Evolutionary conservation across 2,888 invertebrate species (phyloP).

Genomic region (Dinocampus coccinellae): DNA sequence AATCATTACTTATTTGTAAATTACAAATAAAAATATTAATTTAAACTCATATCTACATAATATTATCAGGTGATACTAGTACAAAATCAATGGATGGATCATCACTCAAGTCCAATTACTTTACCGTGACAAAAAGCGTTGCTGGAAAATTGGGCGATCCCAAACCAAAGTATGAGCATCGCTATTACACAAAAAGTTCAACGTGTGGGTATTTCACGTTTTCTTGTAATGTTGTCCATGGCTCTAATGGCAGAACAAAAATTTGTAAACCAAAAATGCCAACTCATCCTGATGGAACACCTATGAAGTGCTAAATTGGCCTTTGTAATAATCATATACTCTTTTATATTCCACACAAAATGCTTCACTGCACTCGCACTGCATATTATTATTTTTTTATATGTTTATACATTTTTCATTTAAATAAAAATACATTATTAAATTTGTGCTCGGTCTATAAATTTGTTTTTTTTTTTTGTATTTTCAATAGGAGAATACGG

Average conservation of each 20-base stretch:
- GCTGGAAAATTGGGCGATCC: constrained; percentile 78
- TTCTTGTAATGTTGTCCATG: constrained; percentile 84
- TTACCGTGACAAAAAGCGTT: constrained; percentile 85
- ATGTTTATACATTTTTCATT: constrained; percentile 17
- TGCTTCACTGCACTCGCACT: neutral
- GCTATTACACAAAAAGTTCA: constrained; percentile 88
- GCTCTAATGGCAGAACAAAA: constrained; percentile 82
- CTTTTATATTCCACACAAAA: neutral
- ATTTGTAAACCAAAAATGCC: constrained; percentile 86
- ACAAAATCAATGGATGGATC: constrained; percentile 34
- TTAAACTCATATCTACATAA: neutral
- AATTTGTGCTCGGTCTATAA: constrained; percentile 31
- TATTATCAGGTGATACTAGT: constrained; percentile 30
- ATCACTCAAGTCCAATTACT: constrained; percentile 71
- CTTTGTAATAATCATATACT: constrained; percentile 15
- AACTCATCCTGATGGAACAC: constrained; percentile 81
- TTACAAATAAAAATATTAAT: neutral
- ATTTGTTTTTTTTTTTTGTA: neutral
- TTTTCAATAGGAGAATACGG: neutral
- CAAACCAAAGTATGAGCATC: constrained; percentile 73
- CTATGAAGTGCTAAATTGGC: constrained; percentile 73
- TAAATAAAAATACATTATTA: constrained; percentile 30
- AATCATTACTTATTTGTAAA: neutral
- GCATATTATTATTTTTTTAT: constrained; percentile 1
- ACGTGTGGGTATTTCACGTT: constrained; percentile 91